Evolutionary conservation across 1,140 invertebrate species (phyloP), one percentile per base, ranked within the genome.

Genomic region (Drosophila trapezifrons): DNA sequence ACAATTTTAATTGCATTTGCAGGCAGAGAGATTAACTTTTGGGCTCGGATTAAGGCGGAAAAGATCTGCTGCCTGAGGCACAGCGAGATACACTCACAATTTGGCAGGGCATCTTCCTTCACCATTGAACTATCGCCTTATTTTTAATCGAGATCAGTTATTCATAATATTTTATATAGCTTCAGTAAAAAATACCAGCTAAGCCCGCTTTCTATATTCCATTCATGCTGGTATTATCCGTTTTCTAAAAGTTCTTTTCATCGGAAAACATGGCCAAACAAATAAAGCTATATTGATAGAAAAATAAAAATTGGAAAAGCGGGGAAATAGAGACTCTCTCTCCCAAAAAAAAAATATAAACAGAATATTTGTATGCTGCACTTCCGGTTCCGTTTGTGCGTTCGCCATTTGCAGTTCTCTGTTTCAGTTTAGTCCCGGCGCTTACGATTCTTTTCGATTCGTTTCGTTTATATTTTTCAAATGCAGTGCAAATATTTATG

Each of bases 401-500:
- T 73, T 72, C 67, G 70, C 64, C 51, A 67, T 63, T 63, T 81
- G 65, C 46, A 38, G 22, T 43, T 46, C 29, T 63, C 45, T 57
- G 42, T 62, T 69, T 43, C 55, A 38, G 73, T 40, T 67, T 54
- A 62, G 60, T 18, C 9, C 12, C 25, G 22, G 12, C 37, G 42
- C 52, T 63, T 55, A 42, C 63, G 42, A 54, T 65, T 66, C 46
- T 55, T 55, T 65, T 43, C 51, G 67, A 64, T 43, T 65, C 46
- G 46, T 56, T 51, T 55, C 43, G 56, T 71, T 74, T 75, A 73
- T 46, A 75, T 78, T 83, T 78, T 71, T 66, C 52, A 82, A 78
- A 82, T 78, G 69, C 69, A 82, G 55, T 59, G 69, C 69, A 82
- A 82, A 82, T 82, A 82, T 82, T 78, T 83, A 83, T 83, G 80